Conservation (phyloP, 2,888 invertebrate species). For the Odontocerum albicorne region DNA sequence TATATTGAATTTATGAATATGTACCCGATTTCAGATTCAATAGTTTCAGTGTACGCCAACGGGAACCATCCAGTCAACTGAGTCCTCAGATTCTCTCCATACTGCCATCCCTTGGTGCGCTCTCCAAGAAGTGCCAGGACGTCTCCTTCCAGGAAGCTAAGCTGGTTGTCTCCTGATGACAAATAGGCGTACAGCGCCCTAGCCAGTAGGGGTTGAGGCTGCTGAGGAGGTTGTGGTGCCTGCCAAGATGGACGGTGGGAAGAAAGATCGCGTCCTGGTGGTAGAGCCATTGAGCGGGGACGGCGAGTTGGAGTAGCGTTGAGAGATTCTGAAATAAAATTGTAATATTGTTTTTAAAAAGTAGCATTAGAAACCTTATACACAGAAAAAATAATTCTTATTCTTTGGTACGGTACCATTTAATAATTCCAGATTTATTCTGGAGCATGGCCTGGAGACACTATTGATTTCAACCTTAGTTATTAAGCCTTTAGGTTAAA, state of each 20-base stretch:
- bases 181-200: slow-evolving; percentile 88
- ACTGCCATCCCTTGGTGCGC: slow-evolving; percentile 94
- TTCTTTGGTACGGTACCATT: too few relatives aligned
- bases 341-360: too few relatives aligned
- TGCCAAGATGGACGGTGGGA: slow-evolving; percentile 69
- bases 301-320: slow-evolving; percentile 49
- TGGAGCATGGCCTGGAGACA: too few relatives aligned
- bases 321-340: slow-evolving; percentile 32
- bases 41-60: slow-evolving; percentile 87
- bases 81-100: slow-evolving; percentile 92
- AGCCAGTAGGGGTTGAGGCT: slow-evolving; percentile 74
- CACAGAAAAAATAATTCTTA: too few relatives aligned
- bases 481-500: too few relatives aligned
- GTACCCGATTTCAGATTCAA: slow-evolving; percentile 65
- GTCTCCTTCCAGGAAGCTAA: slow-evolving; percentile 90
- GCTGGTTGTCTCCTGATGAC: slow-evolving; percentile 86
- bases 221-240: slow-evolving; percentile 41
- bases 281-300: slow-evolving; percentile 69
- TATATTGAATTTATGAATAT: slow-evolving; percentile 39
- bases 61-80: slow-evolving; percentile 95
- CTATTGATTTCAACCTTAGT: too few relatives aligned
- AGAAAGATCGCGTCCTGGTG: slow-evolving; percentile 47
- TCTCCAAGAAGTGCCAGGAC: slow-evolving; percentile 86
- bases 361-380: too few relatives aligned
- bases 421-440: too few relatives aligned